phyloP scores from a whole-genome alignment of 2,113 vertebrate species.

The Alethe diademata region DNA sequence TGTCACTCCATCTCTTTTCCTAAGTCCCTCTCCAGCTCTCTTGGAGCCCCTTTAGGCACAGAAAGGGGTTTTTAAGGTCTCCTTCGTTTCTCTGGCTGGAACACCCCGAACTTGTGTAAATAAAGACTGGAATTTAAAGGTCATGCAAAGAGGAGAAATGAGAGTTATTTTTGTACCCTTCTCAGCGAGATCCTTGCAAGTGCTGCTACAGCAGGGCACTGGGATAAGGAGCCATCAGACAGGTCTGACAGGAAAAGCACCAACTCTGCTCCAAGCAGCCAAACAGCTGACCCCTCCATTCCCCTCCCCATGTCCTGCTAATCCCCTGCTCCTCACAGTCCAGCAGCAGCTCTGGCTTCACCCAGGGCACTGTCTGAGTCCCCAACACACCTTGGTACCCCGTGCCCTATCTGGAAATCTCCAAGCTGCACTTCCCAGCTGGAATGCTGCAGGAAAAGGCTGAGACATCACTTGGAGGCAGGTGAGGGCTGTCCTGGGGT shows the following conservation, averaged over 20 bases:
- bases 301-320: too few species aligned
- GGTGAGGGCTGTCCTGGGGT: not conserved
- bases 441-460: not conserved
- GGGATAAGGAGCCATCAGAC: not conserved
- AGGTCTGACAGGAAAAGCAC: not conserved
- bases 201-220: not conserved
- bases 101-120: not conserved
- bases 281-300: not conserved
- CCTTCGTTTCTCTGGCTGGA: accelerated
- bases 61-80: not conserved
- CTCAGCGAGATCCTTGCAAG: not conserved
- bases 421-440: accelerated
- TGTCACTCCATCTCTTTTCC: not conserved
- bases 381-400: not conserved
- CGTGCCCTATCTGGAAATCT: not conserved
- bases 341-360: not conserved
- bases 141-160: not conserved
- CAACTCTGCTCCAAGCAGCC: not conserved
- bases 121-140: not conserved
- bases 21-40: not conserved
- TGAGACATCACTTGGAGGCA: not conserved
- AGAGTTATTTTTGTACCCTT: not conserved
- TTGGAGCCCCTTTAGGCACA: not conserved
- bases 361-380: accelerated
- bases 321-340: too few species aligned